Percentiles rank a stretch among this genome's conserved stretches.
These are phyloP conservation scores for Drosophila formosana DNA, from an alignment of 2,888 invertebrate genomes.

Conservation along the genomic window DNA sequence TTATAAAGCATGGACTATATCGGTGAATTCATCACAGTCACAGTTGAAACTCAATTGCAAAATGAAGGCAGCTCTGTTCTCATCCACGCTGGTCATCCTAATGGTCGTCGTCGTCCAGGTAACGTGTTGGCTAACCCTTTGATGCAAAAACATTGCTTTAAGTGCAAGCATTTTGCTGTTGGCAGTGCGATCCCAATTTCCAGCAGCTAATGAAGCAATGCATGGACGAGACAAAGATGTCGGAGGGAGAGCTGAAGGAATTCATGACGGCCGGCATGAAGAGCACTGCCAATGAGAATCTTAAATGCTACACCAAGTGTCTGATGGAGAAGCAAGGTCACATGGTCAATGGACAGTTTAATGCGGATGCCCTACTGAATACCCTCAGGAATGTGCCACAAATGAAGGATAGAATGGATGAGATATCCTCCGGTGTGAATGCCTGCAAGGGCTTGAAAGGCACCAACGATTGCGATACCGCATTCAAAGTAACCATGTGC, in stretches of 20 bases:
- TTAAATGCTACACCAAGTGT: constrained; percentile 81
- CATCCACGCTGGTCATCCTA: constrained; percentile 42
- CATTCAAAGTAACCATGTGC: constrained; percentile 79
- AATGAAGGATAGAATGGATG: constrained; percentile 63
- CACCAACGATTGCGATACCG: constrained; percentile 78
- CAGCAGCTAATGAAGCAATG: constrained; percentile 71
- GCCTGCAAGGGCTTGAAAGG: constrained; percentile 77
- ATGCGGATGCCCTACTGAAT: constrained; percentile 55
- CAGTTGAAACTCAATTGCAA: constrained; percentile 29
- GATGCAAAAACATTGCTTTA: background rate
- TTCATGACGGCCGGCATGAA: constrained; percentile 59
- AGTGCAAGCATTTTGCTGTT: background rate
- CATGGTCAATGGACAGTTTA: constrained; percentile 71
- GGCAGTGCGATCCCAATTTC: constrained; percentile 60
- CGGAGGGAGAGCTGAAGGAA: constrained; percentile 62
- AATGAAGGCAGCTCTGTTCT: constrained; percentile 61
- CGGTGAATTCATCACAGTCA: constrained; percentile 21
- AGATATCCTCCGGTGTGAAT: constrained; percentile 64
- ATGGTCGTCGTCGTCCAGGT: constrained; percentile 67
- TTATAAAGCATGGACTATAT: constrained; percentile 48
- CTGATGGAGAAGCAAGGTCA: constrained; percentile 80
- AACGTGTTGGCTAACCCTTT: constrained; percentile 9
- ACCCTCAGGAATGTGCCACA: constrained; percentile 57
- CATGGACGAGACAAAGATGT: constrained; percentile 59
- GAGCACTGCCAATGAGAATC: constrained; percentile 55